These are phyloP conservation scores for Leptobrachium leishanense DNA, from an alignment of 2,113 vertebrate species.

Conservation along the genomic window DNA sequence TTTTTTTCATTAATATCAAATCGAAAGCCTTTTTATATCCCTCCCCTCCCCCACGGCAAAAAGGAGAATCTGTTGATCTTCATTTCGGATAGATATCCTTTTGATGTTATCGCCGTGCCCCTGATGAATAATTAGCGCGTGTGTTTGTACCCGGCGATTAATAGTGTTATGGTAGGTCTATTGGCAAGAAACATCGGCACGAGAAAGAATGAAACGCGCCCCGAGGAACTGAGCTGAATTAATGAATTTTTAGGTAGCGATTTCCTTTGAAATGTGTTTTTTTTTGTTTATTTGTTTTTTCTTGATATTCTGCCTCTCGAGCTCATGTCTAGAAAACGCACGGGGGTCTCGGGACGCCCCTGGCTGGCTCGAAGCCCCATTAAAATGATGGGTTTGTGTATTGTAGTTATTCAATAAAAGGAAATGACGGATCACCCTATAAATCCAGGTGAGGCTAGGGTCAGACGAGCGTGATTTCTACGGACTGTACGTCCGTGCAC, in stretches of 20 bases:
- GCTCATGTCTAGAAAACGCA: not conserved
- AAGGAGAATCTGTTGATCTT: not conserved
- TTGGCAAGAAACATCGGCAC: not conserved
- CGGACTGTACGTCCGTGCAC: too few relatives aligned
- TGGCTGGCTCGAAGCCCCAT: not conserved
- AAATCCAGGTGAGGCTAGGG: too few relatives aligned
- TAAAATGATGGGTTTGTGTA: not conserved
- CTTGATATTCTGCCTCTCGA: slow-evolving; percentile 1
- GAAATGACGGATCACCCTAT: slow-evolving; percentile 9
- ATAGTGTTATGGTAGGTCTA: not conserved
- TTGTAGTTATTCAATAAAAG: slow-evolving; percentile 5
- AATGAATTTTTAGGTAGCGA: not conserved
- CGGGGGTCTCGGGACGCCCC: not conserved
- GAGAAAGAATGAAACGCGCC: not conserved
- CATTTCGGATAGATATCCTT: not conserved
- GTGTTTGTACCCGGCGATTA: not conserved
- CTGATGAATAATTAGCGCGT: not conserved
- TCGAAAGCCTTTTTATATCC: not conserved
- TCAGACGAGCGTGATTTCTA: too few relatives aligned
- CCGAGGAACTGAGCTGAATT: not conserved
- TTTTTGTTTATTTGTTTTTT: too few relatives aligned
- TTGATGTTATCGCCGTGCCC: not conserved
- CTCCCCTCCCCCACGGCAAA: not conserved
- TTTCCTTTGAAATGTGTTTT: too few relatives aligned
- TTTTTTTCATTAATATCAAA: not conserved